Percentiles rank a stretch among this genome's conserved stretches.
Evolutionary conservation across 2,113 vertebrate genomes (phyloP).

Genomic region (Suncus etruscus): DNA sequence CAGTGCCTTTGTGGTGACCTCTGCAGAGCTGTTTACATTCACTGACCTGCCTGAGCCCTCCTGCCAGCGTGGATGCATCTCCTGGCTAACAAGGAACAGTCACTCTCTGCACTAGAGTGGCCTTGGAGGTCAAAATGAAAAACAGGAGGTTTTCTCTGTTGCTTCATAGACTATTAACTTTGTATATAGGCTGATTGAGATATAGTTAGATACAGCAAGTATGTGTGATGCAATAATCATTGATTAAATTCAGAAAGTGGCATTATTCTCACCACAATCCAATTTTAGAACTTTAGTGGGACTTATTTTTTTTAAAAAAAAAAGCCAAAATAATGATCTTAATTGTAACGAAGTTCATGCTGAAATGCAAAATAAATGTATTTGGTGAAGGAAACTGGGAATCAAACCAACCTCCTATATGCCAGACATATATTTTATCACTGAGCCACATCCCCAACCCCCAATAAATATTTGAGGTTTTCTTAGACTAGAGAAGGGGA

Average conservation of each 20-base stretch:
- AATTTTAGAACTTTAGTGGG: slow-evolving; percentile 59
- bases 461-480: not conserved
- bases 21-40: slow-evolving; percentile 66
- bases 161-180: slow-evolving; percentile 37
- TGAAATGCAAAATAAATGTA: slow-evolving; percentile 27
- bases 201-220: slow-evolving; percentile 54
- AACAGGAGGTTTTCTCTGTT: slow-evolving; percentile 56
- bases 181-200: slow-evolving; percentile 35
- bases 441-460: too few species aligned
- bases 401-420: too few species aligned
- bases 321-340: slow-evolving; percentile 57
- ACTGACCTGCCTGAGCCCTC: slow-evolving; percentile 69
- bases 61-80: slow-evolving; percentile 59
- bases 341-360: slow-evolving; percentile 47
- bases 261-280: not conserved
- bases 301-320: slow-evolving; percentile 57
- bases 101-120: not conserved
- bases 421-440: slow-evolving; percentile 7
- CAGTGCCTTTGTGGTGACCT: slow-evolving; percentile 73
- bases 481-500: slow-evolving; percentile 18
- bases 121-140: slow-evolving; percentile 46
- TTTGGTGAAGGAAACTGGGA: too few species aligned
- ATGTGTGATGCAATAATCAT: slow-evolving; percentile 14
- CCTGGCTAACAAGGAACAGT: slow-evolving; percentile 65
- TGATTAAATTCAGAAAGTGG: slow-evolving; percentile 52